These are phyloP conservation scores for Lamproptera curius DNA, from an alignment of 2,888 invertebrate species.

Conservation along the genomic window DNA sequence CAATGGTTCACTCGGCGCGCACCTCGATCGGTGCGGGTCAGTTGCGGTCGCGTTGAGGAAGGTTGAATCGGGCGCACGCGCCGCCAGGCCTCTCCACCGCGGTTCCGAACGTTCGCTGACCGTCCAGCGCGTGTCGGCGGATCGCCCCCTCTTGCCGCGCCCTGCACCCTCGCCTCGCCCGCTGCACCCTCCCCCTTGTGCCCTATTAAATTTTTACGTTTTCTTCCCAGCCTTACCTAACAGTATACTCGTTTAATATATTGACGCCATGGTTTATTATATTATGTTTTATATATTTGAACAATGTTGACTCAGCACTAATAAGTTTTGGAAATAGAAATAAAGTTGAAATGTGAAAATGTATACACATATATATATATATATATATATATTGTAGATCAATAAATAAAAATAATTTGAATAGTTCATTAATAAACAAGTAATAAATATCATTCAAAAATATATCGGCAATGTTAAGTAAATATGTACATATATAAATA, in stretches of 20 bases:
- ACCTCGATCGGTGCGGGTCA: constrained; percentile 60
- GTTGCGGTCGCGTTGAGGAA: constrained; percentile 78
- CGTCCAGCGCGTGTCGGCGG: constrained; percentile 76
- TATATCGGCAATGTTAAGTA: too few relatives aligned
- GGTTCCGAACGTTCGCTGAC: constrained; percentile 74
- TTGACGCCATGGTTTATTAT: too few relatives aligned
- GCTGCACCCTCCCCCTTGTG: constrained; percentile 33
- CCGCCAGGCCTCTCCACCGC: constrained; percentile 59
- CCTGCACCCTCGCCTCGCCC: constrained; percentile 28
- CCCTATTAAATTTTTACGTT: constrained; percentile 10
- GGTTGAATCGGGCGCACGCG: constrained; percentile 77
- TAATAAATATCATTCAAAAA: too few relatives aligned
- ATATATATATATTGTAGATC: too few relatives aligned
- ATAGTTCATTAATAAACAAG: too few relatives aligned
- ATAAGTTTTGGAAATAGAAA: too few relatives aligned
- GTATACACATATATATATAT: too few relatives aligned
- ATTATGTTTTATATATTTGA: too few relatives aligned
- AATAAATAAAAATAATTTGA: too few relatives aligned
- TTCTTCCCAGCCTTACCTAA: constrained; percentile 6
- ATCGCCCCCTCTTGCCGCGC: constrained; percentile 49
- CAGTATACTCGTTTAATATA: neutral
- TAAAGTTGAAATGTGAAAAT: too few relatives aligned
- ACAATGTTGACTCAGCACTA: too few relatives aligned
- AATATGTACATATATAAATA: too few relatives aligned
- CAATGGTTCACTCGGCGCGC: constrained; percentile 36